These are phyloP conservation scores for Heliconius charithonia DNA, from an alignment of 2,888 invertebrate species.

Conservation along the genomic window DNA sequence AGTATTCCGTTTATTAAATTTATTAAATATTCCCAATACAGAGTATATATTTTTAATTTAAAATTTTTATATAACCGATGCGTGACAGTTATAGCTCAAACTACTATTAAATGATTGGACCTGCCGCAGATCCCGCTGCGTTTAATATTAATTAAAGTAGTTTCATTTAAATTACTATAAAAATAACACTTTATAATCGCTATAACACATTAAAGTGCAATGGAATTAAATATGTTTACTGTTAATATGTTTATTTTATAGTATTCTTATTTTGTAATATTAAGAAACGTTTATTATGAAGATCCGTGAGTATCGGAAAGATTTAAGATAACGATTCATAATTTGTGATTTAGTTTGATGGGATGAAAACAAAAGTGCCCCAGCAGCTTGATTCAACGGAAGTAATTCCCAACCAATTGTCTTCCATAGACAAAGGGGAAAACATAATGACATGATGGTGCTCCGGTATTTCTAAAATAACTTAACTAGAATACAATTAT, in stretches of 20 bases:
- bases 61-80: background rate
- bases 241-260: background rate
- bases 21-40: background rate
- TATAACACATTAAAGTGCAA: background rate
- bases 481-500: background rate
- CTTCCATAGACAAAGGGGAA: background rate
- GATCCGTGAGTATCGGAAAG: background rate
- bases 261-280: background rate
- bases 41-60: background rate
- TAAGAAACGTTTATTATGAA: background rate
- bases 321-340: background rate
- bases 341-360: background rate
- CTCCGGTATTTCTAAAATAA: background rate
- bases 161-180: background rate
- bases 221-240: background rate
- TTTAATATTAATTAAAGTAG: background rate
- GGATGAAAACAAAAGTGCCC: slow-evolving; percentile 2
- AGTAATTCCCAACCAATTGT: slow-evolving; percentile 17
- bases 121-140: background rate
- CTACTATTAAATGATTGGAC: background rate
- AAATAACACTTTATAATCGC: background rate
- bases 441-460: background rate
- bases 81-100: background rate
- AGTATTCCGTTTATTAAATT: background rate
- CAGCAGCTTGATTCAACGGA: background rate